Evolutionary conservation across 2,888 invertebrate genomes (phyloP), one percentile per base, ranked within the genome.

Genomic region (Hyposoter didymator): DNA sequence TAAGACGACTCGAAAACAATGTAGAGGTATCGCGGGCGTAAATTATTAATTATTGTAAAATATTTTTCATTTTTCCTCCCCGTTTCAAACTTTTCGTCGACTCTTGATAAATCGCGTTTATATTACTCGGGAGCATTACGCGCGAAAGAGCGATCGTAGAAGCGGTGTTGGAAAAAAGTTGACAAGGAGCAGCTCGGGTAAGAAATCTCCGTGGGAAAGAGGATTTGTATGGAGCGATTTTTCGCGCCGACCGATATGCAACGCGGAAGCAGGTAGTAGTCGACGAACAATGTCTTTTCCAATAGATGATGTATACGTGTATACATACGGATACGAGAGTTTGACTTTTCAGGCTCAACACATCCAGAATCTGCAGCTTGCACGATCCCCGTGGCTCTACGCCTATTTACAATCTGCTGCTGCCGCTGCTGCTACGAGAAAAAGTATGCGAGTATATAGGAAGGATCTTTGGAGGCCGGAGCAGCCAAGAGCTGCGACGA

Each of bases 1-100:
- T 82, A 82, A 85, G 84, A 85, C 62, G 32, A 49, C 19, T 39
- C 12, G 45, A 78, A 73, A 62, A 70, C 45, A 59, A 76, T 74
- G 45, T 5, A 6, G 5, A 35, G 4, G 35, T 35, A 35, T 35
- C 35, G 6, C 5, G 4, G 2, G 3, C 35, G n/a, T n/a, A n/a
- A n/a, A n/a, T n/a, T n/a, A n/a, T n/a, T n/a, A n/a, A n/a, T n/a
- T n/a, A n/a, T 6, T 35, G 5, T 35, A 4, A 62, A 35, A 47
- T 74, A 74, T 78, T 78, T 78, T 74, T 59, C 32, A 69, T 78
- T 55, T 28, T 43, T 12, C 14, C 35, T 35, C 35, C n/a, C n/a
- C n/a, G n/a, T n/a, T n/a, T n/a, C n/a, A n/a, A n/a, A n/a, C n/a
- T n/a, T n/a, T n/a, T n/a, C n/a, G n/a, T n/a, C n/a, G n/a, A n/a